phyloP scores from a whole-genome alignment of 1,140 invertebrate genomes.

The Drosophila santomea region DNA sequence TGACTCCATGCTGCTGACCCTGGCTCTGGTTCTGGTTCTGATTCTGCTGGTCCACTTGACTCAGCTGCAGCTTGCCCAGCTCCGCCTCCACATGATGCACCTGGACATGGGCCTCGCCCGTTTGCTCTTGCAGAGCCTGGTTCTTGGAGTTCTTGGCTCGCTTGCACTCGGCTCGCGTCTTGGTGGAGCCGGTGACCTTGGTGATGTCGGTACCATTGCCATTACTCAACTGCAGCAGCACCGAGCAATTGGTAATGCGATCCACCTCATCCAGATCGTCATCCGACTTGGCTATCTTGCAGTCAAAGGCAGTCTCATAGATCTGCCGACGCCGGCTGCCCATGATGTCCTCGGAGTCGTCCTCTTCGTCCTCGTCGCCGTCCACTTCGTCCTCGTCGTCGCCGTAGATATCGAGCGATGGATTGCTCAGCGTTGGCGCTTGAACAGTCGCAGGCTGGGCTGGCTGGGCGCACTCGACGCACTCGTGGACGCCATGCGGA shows the following conservation, averaged over 20 bases:
- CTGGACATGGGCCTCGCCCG: slow-evolving; percentile 46
- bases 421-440: slow-evolving; percentile 25
- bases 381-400: slow-evolving; percentile 29
- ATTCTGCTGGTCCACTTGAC: slow-evolving; percentile 63
- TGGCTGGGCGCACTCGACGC: slow-evolving; percentile 84
- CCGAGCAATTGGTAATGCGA: slow-evolving; percentile 91
- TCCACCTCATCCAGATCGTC: slow-evolving; percentile 93
- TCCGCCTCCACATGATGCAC: slow-evolving; percentile 85
- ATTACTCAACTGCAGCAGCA: slow-evolving; percentile 87
- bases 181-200: slow-evolving; percentile 19
- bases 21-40: slow-evolving; percentile 60
- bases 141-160: slow-evolving; percentile 81
- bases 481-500: slow-evolving; percentile 85
- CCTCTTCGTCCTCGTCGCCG: slow-evolving; percentile 24
- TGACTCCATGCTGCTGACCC: neutral
- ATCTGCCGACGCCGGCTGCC: slow-evolving; percentile 87
- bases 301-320: slow-evolving; percentile 95
- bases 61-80: slow-evolving; percentile 85
- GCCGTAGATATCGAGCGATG: slow-evolving; percentile 42
- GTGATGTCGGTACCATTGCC: slow-evolving; percentile 62
- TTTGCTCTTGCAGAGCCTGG: slow-evolving; percentile 77
- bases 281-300: slow-evolving; percentile 92
- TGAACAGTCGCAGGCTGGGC: neutral
- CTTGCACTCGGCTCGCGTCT: slow-evolving; percentile 75
- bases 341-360: slow-evolving; percentile 72